phyloP scores from a whole-genome alignment of 2,113 vertebrate genomes.

The Manacus vitellinus region DNA sequence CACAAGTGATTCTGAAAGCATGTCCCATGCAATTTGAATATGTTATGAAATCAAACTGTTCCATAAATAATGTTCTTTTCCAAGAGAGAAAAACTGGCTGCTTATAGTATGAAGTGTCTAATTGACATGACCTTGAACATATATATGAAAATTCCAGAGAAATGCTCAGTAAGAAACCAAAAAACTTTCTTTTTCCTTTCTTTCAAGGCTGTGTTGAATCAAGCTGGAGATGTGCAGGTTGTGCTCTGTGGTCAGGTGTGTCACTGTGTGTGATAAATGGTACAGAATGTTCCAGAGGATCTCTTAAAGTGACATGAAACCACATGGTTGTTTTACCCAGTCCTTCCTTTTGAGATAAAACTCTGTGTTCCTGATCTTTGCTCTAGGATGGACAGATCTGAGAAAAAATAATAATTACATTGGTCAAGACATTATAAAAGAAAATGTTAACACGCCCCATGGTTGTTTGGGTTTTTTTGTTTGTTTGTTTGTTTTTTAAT shows the following conservation, averaged over 20 bases:
- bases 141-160: background rate
- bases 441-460: background rate
- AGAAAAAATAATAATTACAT: background rate
- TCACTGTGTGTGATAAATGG: background rate
- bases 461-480: too few relatives aligned
- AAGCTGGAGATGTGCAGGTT: background rate
- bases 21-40: constrained; percentile 43
- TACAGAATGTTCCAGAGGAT: fast-evolving
- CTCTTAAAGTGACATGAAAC: background rate
- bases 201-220: background rate
- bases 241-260: background rate
- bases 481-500: background rate
- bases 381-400: background rate
- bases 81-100: background rate
- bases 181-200: background rate
- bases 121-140: background rate
- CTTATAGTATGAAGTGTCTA: background rate
- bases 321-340: background rate
- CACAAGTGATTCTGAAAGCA: constrained; percentile 16
- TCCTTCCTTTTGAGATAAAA: background rate
- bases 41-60: background rate
- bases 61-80: constrained; percentile 10
- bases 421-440: background rate
- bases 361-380: background rate
- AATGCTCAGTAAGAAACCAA: background rate